Percentiles rank a stretch among this genome's conserved stretches.
Evolutionary conservation across 2,113 vertebrate genomes (phyloP).

Genomic region (Kryptolebias marmoratus): DNA sequence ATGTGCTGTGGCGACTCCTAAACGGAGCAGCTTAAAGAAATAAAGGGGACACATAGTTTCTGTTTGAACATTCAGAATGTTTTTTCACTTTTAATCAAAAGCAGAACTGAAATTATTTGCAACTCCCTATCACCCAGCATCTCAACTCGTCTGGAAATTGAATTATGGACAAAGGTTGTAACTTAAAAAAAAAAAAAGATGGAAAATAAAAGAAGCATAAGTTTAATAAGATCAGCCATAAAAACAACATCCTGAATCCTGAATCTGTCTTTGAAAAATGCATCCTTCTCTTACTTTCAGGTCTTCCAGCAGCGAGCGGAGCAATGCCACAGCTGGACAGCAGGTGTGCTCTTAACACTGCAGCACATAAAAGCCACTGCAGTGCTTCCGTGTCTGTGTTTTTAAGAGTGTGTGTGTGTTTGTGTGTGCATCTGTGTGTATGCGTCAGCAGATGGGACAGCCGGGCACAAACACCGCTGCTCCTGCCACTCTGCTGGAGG

Average conservation of each 20-base stretch:
- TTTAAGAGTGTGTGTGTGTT: slow-evolving; percentile 8
- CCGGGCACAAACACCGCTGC: slow-evolving; percentile 63
- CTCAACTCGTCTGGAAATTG: too few species aligned
- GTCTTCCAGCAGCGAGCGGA: slow-evolving; percentile 4
- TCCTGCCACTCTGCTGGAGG: slow-evolving; percentile 71
- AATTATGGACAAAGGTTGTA: too few species aligned
- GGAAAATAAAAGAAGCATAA: neutral
- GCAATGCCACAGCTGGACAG: slow-evolving; percentile 72
- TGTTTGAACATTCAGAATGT: too few species aligned
- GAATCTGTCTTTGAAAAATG: too few species aligned
- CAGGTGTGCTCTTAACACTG: slow-evolving; percentile 76
- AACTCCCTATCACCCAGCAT: too few species aligned
- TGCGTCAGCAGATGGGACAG: slow-evolving; percentile 59
- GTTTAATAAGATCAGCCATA: too few species aligned
- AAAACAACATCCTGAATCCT: too few species aligned
- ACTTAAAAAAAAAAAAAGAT: neutral
- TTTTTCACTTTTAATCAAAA: too few species aligned
- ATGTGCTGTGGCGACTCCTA: too few species aligned
- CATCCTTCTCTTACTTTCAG: neutral
- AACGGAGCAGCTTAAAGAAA: too few species aligned
- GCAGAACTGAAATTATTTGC: too few species aligned
- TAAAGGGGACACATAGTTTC: too few species aligned
- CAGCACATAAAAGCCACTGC: slow-evolving; percentile 69
- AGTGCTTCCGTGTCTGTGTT: slow-evolving; percentile 48
- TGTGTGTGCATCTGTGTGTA: slow-evolving; percentile 19